Evolutionary conservation across 2,113 vertebrate genomes (phyloP).

Genomic region (Eublepharis macularius): DNA sequence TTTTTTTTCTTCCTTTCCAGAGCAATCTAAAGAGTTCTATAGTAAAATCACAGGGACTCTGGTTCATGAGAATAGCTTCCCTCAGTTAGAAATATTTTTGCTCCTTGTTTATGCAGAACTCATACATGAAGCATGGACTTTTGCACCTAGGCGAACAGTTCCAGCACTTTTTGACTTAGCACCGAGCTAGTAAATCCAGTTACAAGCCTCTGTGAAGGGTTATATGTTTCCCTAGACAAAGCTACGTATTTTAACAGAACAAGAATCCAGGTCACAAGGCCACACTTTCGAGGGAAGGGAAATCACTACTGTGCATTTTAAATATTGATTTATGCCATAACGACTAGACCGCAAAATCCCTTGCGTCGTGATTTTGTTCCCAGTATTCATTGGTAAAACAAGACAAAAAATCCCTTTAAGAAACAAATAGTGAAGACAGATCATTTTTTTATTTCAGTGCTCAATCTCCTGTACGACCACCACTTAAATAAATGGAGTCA

Average conservation of each 20-base stretch:
- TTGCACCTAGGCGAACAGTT: slow-evolving; percentile 43
- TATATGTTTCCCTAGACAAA: slow-evolving; percentile 38
- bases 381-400: slow-evolving; percentile 42
- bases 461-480: neutral
- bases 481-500: too few species aligned
- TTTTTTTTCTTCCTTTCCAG: neutral
- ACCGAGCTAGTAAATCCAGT: slow-evolving; percentile 29
- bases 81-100: slow-evolving; percentile 24
- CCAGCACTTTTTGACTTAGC: slow-evolving; percentile 16
- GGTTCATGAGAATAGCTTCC: neutral
- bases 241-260: slow-evolving; percentile 50
- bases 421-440: slow-evolving; percentile 51
- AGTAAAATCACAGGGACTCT: slow-evolving; percentile 16
- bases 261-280: slow-evolving; percentile 46
- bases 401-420: slow-evolving; percentile 22
- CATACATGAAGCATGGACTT: slow-evolving; percentile 18
- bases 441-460: slow-evolving; percentile 61
- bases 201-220: slow-evolving; percentile 35
- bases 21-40: slow-evolving; percentile 25
- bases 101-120: slow-evolving; percentile 48
- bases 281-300: slow-evolving; percentile 49
- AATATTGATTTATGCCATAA: slow-evolving; percentile 68
- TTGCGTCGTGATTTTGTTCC: slow-evolving; percentile 49
- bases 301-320: slow-evolving; percentile 48
- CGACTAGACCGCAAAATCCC: slow-evolving; percentile 47